A percentile compares a stretch with the other conserved stretches of the same genome.
phyloP scores from a whole-genome alignment of 2,888 invertebrate species.

The Adineta ricciae region DNA sequence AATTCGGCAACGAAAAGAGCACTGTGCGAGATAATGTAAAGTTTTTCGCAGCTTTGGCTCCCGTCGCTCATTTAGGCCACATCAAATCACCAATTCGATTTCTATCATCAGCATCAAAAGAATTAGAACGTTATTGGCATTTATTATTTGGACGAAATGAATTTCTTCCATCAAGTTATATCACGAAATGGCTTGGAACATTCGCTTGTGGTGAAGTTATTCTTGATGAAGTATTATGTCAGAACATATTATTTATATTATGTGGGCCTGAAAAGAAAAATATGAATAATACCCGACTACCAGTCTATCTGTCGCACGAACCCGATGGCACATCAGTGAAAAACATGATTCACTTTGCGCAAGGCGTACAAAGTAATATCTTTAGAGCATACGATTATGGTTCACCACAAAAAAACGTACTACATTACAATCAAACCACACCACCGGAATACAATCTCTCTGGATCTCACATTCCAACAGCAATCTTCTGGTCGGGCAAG shows the following conservation, averaged over 20 bases:
- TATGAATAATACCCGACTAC: slow-evolving; percentile 61
- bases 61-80: slow-evolving; percentile 60
- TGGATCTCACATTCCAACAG: slow-evolving; percentile 50
- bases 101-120: slow-evolving; percentile 60
- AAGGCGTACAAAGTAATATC: slow-evolving; percentile 41
- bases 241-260: slow-evolving; percentile 63
- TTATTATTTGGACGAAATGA: slow-evolving; percentile 62
- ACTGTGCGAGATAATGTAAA: slow-evolving; percentile 36
- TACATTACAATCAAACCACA: slow-evolving; percentile 44
- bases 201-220: slow-evolving; percentile 58
- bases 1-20: slow-evolving; percentile 36
- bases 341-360: slow-evolving; percentile 54
- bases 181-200: slow-evolving; percentile 58
- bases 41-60: slow-evolving; percentile 41
- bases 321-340: slow-evolving; percentile 68
- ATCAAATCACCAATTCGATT: slow-evolving; percentile 60
- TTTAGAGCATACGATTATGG: slow-evolving; percentile 67
- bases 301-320: slow-evolving; percentile 60
- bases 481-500: slow-evolving; percentile 61
- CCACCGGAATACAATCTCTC: slow-evolving; percentile 45
- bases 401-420: slow-evolving; percentile 39
- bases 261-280: slow-evolving; percentile 64
- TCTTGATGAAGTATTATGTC: slow-evolving; percentile 60
- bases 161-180: slow-evolving; percentile 62
- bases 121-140: slow-evolving; percentile 53